Percentiles rank a stretch among this genome's conserved stretches.
Conservation (phyloP, 2,888 invertebrate species). For the Trimorus sp. region DNA sequence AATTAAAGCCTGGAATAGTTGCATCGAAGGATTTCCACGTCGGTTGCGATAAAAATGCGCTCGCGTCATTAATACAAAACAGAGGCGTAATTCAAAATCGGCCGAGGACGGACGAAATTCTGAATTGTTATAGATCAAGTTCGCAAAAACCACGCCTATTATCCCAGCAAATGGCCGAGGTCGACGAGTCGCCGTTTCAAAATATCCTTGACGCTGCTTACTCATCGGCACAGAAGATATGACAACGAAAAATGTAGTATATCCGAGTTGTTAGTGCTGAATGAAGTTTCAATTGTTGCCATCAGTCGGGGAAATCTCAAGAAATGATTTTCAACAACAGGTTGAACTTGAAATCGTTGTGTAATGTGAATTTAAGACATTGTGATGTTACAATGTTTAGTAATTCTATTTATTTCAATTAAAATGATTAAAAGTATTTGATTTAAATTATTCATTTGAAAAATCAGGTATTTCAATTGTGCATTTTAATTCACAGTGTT, state of each 20-base stretch:
- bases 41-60: constrained; percentile 9
- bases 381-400: too few species aligned
- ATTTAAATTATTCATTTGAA: too few species aligned
- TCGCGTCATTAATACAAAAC: constrained; percentile 1
- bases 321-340: background rate
- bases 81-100: constrained; percentile 16
- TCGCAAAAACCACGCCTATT: constrained; percentile 52
- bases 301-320: too few species aligned
- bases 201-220: constrained; percentile 55
- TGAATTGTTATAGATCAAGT: constrained; percentile 37
- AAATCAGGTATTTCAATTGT: too few species aligned
- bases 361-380: too few species aligned
- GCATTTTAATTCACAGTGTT: too few species aligned
- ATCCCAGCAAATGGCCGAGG: constrained; percentile 43
- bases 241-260: constrained; percentile 28
- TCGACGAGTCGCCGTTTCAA: constrained; percentile 46
- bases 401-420: too few species aligned
- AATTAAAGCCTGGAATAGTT: constrained; percentile 29
- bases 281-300: constrained; percentile 9
- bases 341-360: too few species aligned
- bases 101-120: constrained; percentile 12
- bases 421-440: too few species aligned
- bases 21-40: constrained; percentile 17
- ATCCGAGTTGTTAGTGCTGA: constrained; percentile 5
- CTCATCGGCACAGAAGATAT: constrained; percentile 47